A percentile compares a stretch with the other conserved stretches of the same genome.
These are phyloP conservation scores for Chionis minor DNA, from an alignment of 2,113 vertebrate species.

Conservation along the genomic window DNA sequence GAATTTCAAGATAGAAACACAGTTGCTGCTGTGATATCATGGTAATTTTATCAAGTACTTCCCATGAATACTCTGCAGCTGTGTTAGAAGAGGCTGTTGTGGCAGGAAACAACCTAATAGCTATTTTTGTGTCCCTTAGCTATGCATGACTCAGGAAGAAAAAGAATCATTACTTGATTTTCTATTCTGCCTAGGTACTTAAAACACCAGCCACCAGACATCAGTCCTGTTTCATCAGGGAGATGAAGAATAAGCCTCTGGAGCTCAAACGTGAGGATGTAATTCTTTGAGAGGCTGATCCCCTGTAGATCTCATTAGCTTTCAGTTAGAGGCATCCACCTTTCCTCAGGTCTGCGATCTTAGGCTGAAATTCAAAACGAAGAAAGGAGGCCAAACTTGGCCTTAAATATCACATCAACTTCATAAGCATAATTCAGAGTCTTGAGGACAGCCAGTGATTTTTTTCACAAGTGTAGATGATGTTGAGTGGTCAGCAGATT, in stretches of 20 bases:
- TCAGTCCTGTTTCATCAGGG: constrained; percentile 5
- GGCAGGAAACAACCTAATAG: constrained; percentile 23
- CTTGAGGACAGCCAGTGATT: neutral
- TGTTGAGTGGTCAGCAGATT: neutral
- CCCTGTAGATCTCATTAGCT: constrained; percentile 6
- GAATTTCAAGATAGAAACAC: neutral
- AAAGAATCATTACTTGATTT: constrained; percentile 56
- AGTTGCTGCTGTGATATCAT: constrained; percentile 5
- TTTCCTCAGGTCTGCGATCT: neutral
- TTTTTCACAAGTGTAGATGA: neutral
- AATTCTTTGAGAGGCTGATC: neutral
- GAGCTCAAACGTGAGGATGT: neutral
- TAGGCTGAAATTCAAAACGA: neutral
- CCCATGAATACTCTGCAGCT: constrained; percentile 38
- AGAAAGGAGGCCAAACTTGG: neutral
- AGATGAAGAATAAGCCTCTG: neutral
- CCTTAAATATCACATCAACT: neutral
- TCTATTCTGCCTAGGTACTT: constrained; percentile 44
- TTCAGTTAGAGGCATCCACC: neutral
- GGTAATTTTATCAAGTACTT: constrained; percentile 45
- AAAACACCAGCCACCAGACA: neutral
- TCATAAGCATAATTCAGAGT: neutral
- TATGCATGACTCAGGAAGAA: constrained; percentile 45
- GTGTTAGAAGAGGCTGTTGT: constrained; percentile 31
- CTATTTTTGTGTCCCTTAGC: constrained; percentile 15